A percentile compares a stretch with the other conserved stretches of the same genome.
phyloP scores from a whole-genome alignment of 2,888 invertebrate species.

The Caenorhabditis japonica region DNA sequence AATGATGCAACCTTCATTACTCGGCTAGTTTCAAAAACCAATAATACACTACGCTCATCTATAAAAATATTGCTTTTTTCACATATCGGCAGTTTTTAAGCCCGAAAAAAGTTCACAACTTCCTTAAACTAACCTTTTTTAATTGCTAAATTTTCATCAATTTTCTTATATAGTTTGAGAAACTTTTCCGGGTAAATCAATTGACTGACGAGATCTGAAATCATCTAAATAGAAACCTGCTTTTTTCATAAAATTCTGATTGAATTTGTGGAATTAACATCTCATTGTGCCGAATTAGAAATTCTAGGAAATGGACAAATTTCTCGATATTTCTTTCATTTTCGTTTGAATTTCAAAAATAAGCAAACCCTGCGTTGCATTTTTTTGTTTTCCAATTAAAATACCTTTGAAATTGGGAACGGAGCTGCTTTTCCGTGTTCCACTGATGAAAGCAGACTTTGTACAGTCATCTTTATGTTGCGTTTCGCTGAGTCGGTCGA shows the following conservation, averaged over 20 bases:
- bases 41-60: constrained; percentile 86
- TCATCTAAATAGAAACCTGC: no score
- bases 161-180: no score
- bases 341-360: no score
- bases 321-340: no score
- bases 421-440: constrained; percentile 51
- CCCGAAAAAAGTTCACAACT: constrained; percentile 1
- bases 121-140: constrained; percentile 3
- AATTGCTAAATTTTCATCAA: no score
- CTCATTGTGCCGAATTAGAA: neutral
- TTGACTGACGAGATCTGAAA: no score
- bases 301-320: neutral
- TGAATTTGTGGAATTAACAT: neutral
- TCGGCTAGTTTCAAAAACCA: constrained; percentile 89
- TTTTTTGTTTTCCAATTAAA: no score
- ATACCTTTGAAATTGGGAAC: constrained; percentile 49
- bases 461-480: constrained; percentile 24
- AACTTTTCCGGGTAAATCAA: no score
- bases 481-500: constrained; percentile 66
- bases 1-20: constrained; percentile 91
- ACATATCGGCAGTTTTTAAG: neutral
- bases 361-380: no score
- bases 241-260: no score
- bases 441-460: constrained; percentile 34
- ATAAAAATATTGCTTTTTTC: constrained; percentile 18